These are phyloP conservation scores for Arvicanthis niloticus DNA, from an alignment of 2,113 vertebrate genomes.

Conservation along the genomic window DNA sequence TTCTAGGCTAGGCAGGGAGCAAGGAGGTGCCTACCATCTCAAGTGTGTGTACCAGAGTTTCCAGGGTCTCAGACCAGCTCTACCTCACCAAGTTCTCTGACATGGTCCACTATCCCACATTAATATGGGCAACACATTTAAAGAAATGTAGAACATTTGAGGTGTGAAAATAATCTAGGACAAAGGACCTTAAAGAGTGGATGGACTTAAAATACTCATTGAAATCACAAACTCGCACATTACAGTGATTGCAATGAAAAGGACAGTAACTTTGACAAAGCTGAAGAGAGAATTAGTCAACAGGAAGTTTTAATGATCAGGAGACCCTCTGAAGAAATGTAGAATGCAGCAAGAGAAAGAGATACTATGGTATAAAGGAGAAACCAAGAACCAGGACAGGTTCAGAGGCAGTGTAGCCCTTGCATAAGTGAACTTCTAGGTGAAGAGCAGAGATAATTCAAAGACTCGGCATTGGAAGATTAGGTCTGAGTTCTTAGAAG, in stretches of 20 bases:
- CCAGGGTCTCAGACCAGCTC: too few species aligned
- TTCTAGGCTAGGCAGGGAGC: too few species aligned
- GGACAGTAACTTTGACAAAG: constrained; percentile 23
- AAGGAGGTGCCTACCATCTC: too few species aligned
- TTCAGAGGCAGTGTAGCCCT: neutral
- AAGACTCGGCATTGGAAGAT: neutral
- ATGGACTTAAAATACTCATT: constrained; percentile 24
- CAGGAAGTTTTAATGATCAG: neutral
- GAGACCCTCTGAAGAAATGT: neutral
- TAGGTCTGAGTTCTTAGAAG: neutral
- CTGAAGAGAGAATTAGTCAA: constrained; percentile 51
- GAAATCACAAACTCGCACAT: neutral
- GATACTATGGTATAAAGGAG: neutral
- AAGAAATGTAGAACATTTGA: constrained; percentile 35
- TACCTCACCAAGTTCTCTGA: too few species aligned
- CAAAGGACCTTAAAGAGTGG: neutral
- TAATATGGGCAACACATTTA: neutral
- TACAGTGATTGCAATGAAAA: constrained; percentile 32
- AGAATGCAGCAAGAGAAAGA: neutral
- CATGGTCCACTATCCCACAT: too few species aligned
- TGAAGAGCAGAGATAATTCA: neutral
- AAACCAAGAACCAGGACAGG: neutral
- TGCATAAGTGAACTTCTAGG: neutral
- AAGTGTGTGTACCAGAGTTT: too few species aligned
- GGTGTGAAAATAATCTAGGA: neutral